Evolutionary conservation across 2,888 invertebrate genomes (phyloP).

Genomic region (Harpagoxenus sublaevis): DNA sequence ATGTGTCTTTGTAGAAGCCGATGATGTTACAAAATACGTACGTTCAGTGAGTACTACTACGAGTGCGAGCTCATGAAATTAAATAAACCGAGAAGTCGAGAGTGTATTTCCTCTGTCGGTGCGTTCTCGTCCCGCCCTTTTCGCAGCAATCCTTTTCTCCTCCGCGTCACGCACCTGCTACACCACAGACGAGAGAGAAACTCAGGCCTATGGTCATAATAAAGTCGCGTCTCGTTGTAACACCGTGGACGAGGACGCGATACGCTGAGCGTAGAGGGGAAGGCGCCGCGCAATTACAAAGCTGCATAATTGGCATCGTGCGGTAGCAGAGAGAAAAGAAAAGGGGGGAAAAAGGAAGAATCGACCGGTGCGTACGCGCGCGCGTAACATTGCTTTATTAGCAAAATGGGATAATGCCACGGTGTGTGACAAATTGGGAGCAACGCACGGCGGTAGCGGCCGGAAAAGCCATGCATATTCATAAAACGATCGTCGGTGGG

Average conservation of each 20-base stretch:
- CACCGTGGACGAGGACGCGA: constrained; percentile 62
- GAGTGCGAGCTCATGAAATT: constrained; percentile 51
- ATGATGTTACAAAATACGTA: constrained; percentile 55
- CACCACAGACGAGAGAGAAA: constrained; percentile 61
- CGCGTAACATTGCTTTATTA: constrained; percentile 84
- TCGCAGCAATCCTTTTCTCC: constrained; percentile 35
- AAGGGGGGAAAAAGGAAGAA: constrained; percentile 65
- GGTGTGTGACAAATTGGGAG: constrained; percentile 86
- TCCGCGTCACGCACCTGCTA: constrained; percentile 59
- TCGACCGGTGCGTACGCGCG: constrained; percentile 68
- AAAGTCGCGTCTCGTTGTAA: constrained; percentile 75
- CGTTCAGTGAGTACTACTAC: neutral
- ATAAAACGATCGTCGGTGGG: constrained; percentile 75
- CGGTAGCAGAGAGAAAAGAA: constrained; percentile 61
- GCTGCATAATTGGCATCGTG: constrained; percentile 80
- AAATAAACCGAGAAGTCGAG: constrained; percentile 45
- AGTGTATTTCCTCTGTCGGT: constrained; percentile 17
- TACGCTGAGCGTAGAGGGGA: constrained; percentile 19
- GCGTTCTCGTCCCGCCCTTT: constrained; percentile 11
- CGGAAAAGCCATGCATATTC: constrained; percentile 84
- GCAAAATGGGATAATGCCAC: constrained; percentile 85
- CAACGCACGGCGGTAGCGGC: constrained; percentile 80
- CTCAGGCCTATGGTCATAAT: constrained; percentile 59
- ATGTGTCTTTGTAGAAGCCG: constrained; percentile 1
- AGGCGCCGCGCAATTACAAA: constrained; percentile 78